Percentiles rank a stretch among this genome's conserved stretches.
Conservation (phyloP, 92 coral and sea anemone species). For the Blastomussa wellsi region DNA sequence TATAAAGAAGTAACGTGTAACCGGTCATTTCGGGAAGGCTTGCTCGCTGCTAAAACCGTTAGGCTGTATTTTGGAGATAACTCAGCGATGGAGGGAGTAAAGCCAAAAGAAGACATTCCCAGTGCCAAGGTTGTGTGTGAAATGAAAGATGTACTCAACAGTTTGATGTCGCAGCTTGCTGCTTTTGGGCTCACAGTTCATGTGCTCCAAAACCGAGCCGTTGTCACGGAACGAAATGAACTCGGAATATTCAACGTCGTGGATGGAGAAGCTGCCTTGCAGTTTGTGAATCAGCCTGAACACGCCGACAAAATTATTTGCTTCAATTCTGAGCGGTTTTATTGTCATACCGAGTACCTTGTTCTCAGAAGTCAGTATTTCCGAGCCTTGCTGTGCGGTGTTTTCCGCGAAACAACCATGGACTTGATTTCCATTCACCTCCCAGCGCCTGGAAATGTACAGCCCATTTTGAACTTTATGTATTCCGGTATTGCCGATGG, state of each 20-base stretch:
- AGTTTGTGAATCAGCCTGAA: constrained; percentile 87
- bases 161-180: constrained; percentile 50
- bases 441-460: constrained; percentile 82
- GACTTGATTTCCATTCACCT: constrained; percentile 79
- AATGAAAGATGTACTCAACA: constrained; percentile 58
- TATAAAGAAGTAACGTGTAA: not conserved
- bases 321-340: constrained; percentile 76
- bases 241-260: constrained; percentile 60
- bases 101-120: not conserved
- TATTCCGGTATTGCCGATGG: constrained; percentile 83
- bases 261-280: constrained; percentile 90
- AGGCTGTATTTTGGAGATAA: not conserved
- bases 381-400: constrained; percentile 77
- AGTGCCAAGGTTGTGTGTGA: constrained; percentile 21
- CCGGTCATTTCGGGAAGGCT: not conserved
- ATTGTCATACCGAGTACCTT: constrained; percentile 89
- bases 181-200: constrained; percentile 83
- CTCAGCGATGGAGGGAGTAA: constrained; percentile 16
- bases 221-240: constrained; percentile 67
- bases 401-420: constrained; percentile 81
- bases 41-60: not conserved
- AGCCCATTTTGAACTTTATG: constrained; percentile 80
- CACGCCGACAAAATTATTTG: constrained; percentile 86
- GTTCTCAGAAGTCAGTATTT: constrained; percentile 89
- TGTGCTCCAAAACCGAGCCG: constrained; percentile 81